These are phyloP conservation scores for Ectemnius cavifrons DNA, from an alignment of 2,888 invertebrate species.

Conservation along the genomic window DNA sequence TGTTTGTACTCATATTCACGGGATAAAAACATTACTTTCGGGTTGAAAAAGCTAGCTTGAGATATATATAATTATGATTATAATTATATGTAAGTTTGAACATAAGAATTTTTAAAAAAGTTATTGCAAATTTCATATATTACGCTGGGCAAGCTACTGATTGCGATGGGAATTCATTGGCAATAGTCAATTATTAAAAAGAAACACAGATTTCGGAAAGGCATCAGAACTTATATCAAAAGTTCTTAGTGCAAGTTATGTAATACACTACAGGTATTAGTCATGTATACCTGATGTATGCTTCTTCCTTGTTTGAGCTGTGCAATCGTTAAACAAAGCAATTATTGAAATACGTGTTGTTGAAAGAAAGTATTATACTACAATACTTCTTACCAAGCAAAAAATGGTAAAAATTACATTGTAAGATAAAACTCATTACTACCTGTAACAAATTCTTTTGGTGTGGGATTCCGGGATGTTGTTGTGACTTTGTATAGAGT, in stretches of 20 bases:
- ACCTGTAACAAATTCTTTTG: conserved; percentile 91
- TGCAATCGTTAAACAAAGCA: conserved; percentile 68
- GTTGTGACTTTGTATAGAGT: conserved; percentile 91
- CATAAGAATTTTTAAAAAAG: too few relatives aligned
- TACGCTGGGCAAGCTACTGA: too few relatives aligned
- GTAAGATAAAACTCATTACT: conserved; percentile 55
- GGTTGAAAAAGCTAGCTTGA: too few relatives aligned
- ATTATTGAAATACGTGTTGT: conserved; percentile 46
- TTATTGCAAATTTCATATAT: too few relatives aligned
- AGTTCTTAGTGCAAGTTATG: conserved; percentile 29
- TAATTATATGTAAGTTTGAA: too few relatives aligned
- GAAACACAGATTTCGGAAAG: conserved; percentile 6
- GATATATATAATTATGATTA: too few relatives aligned
- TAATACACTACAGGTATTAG: conserved; percentile 64
- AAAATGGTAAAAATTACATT: too few relatives aligned
- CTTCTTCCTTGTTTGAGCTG: conserved; percentile 77
- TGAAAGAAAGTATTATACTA: neutral
- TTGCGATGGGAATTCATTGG: too few relatives aligned
- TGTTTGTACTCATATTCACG: neutral
- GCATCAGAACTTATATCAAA: conserved; percentile 26
- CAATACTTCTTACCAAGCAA: too few relatives aligned
- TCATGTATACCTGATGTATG: conserved; percentile 73
- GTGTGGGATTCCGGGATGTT: conserved; percentile 84
- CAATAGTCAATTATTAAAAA: too few relatives aligned
- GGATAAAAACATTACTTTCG: too few relatives aligned